These are phyloP conservation scores for Rynchops niger DNA, from an alignment of 2,113 vertebrate genomes.

Conservation along the genomic window DNA sequence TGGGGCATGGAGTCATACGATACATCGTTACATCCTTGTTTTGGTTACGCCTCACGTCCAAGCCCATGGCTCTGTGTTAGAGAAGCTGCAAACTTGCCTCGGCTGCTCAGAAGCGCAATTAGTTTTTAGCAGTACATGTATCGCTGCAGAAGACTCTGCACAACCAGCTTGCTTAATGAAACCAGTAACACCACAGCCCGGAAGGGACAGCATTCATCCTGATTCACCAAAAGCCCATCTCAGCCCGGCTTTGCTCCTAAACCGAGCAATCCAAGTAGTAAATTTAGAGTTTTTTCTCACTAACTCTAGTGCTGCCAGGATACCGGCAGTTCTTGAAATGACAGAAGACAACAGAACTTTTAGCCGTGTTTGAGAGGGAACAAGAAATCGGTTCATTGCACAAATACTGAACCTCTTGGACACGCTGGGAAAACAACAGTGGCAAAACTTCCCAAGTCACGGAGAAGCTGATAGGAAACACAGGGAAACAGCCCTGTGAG, in stretches of 20 bases:
- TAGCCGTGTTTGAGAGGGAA: neutral
- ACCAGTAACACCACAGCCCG: rapidly evolving
- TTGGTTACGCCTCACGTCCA: too few relatives aligned
- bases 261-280: neutral
- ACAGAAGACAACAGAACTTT: neutral
- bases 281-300: neutral
- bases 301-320: neutral
- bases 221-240: neutral
- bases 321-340: neutral
- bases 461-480: neutral
- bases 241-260: neutral
- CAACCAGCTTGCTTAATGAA: neutral
- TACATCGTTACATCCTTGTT: neutral
- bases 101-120: neutral
- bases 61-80: rapidly evolving
- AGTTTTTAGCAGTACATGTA: rapidly evolving
- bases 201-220: neutral
- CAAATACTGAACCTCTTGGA: neutral
- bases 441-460: neutral
- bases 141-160: neutral
- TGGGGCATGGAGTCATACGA: neutral
- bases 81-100: neutral
- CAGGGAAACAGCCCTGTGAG: too few relatives aligned
- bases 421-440: neutral
- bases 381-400: neutral